These are phyloP conservation scores for Mylabris sibirica DNA, from an alignment of 2,888 invertebrate species.

Conservation along the genomic window DNA sequence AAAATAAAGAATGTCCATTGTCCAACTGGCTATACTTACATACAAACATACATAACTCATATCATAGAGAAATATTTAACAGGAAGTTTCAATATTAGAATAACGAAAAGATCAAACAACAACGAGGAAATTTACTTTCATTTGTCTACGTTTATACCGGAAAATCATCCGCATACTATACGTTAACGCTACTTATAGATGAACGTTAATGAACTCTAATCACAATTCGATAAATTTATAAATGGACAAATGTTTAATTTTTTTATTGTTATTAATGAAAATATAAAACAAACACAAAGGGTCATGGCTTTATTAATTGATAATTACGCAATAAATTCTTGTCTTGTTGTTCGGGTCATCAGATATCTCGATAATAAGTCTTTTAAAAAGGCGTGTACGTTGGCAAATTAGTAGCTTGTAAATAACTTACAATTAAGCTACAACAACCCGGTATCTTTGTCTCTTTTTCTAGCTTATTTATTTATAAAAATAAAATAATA, in stretches of 20 bases:
- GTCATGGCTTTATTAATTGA: slow-evolving; percentile 9
- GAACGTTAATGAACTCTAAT: background rate
- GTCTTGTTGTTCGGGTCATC: background rate
- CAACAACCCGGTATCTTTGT: background rate
- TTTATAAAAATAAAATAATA: background rate
- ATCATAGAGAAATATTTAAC: background rate
- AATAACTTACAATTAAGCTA: slow-evolving; percentile 12
- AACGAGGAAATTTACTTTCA: background rate
- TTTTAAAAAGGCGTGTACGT: background rate
- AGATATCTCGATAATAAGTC: background rate
- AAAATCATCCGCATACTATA: background rate
- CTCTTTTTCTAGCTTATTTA: background rate
- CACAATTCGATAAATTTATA: background rate
- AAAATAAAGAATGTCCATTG: slow-evolving; percentile 2
- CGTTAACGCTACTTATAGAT: background rate
- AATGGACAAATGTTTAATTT: slow-evolving; percentile 3
- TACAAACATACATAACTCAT: background rate
- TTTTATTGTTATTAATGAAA: too few species aligned
- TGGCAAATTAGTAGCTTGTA: slow-evolving; percentile 7
- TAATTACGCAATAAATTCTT: slow-evolving; percentile 11
- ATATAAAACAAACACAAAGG: background rate
- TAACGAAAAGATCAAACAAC: background rate
- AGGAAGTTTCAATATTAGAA: background rate
- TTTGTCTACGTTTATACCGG: background rate
- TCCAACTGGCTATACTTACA: background rate